Evolutionary conservation across 2,888 invertebrate species (phyloP).

Genomic region (Timema podura): DNA sequence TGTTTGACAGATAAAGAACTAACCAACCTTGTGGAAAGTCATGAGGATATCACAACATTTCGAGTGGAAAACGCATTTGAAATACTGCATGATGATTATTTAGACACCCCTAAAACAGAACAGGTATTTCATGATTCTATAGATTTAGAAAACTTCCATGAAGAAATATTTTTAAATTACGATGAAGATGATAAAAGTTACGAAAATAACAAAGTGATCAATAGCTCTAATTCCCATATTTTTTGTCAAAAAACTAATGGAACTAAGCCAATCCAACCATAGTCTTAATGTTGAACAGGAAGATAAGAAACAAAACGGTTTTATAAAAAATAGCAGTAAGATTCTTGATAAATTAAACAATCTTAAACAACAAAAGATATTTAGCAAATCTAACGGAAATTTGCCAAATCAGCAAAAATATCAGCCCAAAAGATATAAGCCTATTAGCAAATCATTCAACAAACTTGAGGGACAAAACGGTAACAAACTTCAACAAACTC

Average conservation of each 20-base stretch:
- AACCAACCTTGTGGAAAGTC: not conserved
- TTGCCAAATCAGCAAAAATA: conserved; percentile 13
- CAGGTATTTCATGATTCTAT: no score
- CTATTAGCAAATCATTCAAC: conserved; percentile 16
- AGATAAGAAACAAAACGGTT: not conserved
- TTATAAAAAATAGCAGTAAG: not conserved
- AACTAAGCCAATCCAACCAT: conserved; percentile 11
- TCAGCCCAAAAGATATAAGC: conserved; percentile 3
- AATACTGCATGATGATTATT: no score
- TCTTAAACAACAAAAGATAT: not conserved
- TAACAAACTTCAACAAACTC: no score
- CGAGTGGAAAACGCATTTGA: no score
- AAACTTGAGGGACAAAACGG: not conserved
- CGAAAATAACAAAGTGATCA: conserved; percentile 6
- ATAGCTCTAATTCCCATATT: conserved; percentile 17
- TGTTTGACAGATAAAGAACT: conserved; percentile 13
- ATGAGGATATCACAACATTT: no score
- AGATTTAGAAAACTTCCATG: no score
- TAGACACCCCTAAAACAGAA: no score
- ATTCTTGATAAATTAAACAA: conserved; percentile 4
- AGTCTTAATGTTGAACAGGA: not conserved
- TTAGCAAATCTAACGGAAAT: conserved; percentile 11
- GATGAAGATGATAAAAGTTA: not conserved
- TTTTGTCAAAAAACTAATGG: conserved; percentile 18
- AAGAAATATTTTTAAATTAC: not conserved